phyloP scores from a whole-genome alignment of 1,140 invertebrate species.

The Drosophila santomea region DNA sequence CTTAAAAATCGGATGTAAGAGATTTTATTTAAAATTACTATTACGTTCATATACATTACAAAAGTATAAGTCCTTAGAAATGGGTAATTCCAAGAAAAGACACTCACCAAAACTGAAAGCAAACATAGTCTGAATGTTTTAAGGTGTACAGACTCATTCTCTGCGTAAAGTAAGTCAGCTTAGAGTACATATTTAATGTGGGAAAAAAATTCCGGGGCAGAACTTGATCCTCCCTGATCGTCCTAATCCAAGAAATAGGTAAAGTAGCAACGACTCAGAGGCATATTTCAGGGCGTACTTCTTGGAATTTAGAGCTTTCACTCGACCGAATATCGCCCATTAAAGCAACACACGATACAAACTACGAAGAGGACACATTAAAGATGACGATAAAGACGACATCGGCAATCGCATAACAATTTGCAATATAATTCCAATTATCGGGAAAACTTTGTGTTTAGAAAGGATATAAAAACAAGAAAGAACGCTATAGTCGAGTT shows the following conservation, averaged over 20 bases:
- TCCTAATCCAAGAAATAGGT: constrained; percentile 20
- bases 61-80: too few species aligned
- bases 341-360: constrained; percentile 36
- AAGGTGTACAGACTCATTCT: constrained; percentile 5
- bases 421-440: constrained; percentile 75
- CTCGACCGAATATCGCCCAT: constrained; percentile 68
- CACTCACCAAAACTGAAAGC: neutral
- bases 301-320: constrained; percentile 71
- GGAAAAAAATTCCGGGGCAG: constrained; percentile 63
- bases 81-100: neutral
- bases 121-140: neutral
- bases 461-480: constrained; percentile 39
- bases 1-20: neutral
- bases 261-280: constrained; percentile 29
- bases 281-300: constrained; percentile 37
- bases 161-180: constrained; percentile 26
- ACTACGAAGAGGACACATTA: neutral
- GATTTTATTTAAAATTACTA: too few species aligned
- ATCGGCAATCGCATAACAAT: constrained; percentile 60
- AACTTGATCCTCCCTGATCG: constrained; percentile 38
- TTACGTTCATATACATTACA: too few species aligned
- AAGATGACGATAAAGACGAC: constrained; percentile 20
- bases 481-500: too few species aligned
- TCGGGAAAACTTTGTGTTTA: constrained; percentile 45
- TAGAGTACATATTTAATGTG: constrained; percentile 72